Conservation (phyloP, 2,113 vertebrate species). For the Pedionomus torquatus region DNA sequence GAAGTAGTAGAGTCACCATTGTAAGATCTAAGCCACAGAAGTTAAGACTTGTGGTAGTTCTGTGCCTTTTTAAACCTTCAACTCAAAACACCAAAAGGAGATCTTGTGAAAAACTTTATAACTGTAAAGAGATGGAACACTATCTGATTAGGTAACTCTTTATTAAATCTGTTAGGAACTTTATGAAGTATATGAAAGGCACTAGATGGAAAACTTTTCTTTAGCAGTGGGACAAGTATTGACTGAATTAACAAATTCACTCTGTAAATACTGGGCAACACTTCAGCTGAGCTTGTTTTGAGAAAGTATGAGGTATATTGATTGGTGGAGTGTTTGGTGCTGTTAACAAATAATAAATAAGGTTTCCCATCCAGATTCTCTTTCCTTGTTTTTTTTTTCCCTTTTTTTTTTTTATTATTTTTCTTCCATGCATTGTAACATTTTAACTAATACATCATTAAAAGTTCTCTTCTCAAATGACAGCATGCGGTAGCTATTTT, state of each 20-base stretch:
- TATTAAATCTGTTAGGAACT: constrained; percentile 1
- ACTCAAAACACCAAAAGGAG: not conserved
- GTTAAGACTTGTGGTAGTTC: not conserved
- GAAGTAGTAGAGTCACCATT: not conserved
- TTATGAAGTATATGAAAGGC: not conserved
- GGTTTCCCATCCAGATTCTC: not conserved
- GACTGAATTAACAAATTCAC: constrained; percentile 35
- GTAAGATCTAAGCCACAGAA: not conserved
- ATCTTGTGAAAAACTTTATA: not conserved
- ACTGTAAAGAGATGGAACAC: not conserved
- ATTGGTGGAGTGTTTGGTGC: constrained; percentile 12
- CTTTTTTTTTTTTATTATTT: not conserved
- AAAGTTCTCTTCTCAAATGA: not conserved
- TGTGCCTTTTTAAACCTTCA: not conserved
- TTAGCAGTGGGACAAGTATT: not conserved
- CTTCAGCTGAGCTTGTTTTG: constrained; percentile 26
- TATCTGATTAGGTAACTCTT: not conserved
- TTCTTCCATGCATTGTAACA: not conserved
- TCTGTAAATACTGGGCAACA: not conserved
- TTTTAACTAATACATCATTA: constrained; percentile 6
- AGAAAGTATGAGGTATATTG: constrained; percentile 21
- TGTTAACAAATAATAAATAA: constrained; percentile 15
- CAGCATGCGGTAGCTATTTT: not conserved
- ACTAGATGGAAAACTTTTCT: constrained; percentile 12
- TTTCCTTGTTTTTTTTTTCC: not conserved